Conservation (phyloP, 1,140 invertebrate species). For the Papilio xuthus region DNA sequence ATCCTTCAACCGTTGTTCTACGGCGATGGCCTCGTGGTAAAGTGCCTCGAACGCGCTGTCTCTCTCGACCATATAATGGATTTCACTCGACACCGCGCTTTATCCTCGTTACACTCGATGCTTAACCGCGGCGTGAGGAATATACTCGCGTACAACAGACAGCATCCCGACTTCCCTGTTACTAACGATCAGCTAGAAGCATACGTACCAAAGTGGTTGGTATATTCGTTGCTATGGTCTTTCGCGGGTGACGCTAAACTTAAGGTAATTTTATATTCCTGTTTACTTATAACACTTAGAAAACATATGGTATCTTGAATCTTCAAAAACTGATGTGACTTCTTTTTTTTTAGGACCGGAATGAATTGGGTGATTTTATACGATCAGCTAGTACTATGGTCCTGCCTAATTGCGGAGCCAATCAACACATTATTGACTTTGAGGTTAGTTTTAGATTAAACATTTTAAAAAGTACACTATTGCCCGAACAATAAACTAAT, state of each 20-base stretch:
- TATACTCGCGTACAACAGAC: constrained; percentile 89
- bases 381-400: constrained; percentile 96
- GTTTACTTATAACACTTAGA: too few species aligned
- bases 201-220: constrained; percentile 96
- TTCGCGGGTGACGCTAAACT: constrained; percentile 99
- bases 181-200: constrained; percentile 95
- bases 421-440: constrained; percentile 96
- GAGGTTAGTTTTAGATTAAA: constrained; percentile 86
- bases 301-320: too few species aligned
- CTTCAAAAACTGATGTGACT: constrained; percentile 29
- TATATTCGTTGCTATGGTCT: constrained; percentile 98
- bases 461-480: not conserved
- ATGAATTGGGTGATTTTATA: constrained; percentile 98
- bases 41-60: constrained; percentile 94
- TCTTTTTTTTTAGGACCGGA: constrained; percentile 77
- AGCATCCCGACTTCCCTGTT: constrained; percentile 97
- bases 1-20: constrained; percentile 93
- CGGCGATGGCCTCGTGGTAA: constrained; percentile 95
- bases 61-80: constrained; percentile 99
- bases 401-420: constrained; percentile 89
- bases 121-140: constrained; percentile 93
- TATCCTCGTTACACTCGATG: constrained; percentile 98
- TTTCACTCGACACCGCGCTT: constrained; percentile 95
- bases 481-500: not conserved
- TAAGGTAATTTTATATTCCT: constrained; percentile 84